Base-by-base conservation (phyloP, 2,888 invertebrate genomes). In the Macropis europaea region DNA sequence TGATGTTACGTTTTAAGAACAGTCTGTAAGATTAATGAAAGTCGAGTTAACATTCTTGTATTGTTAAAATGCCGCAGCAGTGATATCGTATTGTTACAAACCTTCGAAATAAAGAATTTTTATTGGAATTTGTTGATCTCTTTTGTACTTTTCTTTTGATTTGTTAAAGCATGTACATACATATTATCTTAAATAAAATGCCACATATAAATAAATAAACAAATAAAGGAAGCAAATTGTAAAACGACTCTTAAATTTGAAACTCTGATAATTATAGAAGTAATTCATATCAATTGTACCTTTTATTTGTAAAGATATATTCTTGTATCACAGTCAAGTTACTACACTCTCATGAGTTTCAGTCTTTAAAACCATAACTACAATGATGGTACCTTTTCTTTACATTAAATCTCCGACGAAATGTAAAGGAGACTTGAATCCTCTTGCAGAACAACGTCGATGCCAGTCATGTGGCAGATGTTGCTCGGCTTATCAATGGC, bases 391-490 rank as follows among this genome's bases (percentile, higher is more conserved):
- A 53, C 64, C 56, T 70, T 52, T 26, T n/a, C n/a, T n/a, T 24
- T 22, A 26, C 7, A 30, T 38, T 26, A 34, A 7, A 7, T 43
- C 38, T 52, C 19, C 50, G 15, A 28, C 38, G 7, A 6, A 50
- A 63, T 30, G 48, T 15, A 36, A 59, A 32, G 43, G 38, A 4
- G 56, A 42, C 56, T 61, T 19, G 50, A 61, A 50, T 73, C 73
- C 61, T 73, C 60, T 52, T 36, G 40, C 11, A 24, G 56, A 43
- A 60, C 59, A 71, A 60, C 53, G 60, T 47, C 24, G 78, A 76
- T 59, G 79, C 82, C 85, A 84, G 82, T 84, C 81, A 82, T 84
- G 85, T 76, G 84, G 81, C 82, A 68, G 69, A 72, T 64, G 74
- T 66, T 64, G 73, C 63, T 72, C 50, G 40, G 72, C 62, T 66